Percentiles rank a stretch among this genome's conserved stretches.
These are phyloP conservation scores for Momotus momota DNA, from an alignment of 2,797 vertebrate genomes.

Conservation along the genomic window DNA sequence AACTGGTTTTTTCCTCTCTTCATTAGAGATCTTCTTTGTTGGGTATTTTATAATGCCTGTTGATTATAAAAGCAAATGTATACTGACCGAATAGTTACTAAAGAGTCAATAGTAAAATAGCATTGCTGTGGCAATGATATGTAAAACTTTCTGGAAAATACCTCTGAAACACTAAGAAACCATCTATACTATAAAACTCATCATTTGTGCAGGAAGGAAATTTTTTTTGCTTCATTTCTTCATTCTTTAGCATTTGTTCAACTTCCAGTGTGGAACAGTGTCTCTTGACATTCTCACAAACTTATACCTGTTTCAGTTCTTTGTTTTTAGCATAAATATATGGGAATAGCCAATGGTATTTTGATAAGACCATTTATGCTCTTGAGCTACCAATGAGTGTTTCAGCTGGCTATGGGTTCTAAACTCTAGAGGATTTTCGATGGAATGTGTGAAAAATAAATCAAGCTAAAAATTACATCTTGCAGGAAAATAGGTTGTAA, in stretches of 20 bases:
- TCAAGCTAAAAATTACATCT: not conserved
- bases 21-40: not conserved
- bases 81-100: not conserved
- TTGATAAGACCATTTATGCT: not conserved
- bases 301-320: not conserved
- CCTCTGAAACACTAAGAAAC: not conserved
- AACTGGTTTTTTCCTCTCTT: accelerated
- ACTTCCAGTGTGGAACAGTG: not conserved
- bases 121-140: accelerated
- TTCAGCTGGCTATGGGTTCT: not conserved
- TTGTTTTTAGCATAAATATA: not conserved
- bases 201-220: not conserved
- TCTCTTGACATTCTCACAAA: not conserved
- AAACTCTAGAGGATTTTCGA: not conserved
- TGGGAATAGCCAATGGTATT: not conserved
- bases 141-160: not conserved
- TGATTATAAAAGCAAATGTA: not conserved
- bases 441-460: not conserved
- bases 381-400: not conserved
- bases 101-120: not conserved
- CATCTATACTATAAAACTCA: not conserved
- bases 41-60: not conserved
- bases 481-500: not conserved
- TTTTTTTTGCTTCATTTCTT: not conserved
- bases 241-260: not conserved